Conservation (phyloP, 1,140 invertebrate genomes). For the Formica selysi region DNA sequence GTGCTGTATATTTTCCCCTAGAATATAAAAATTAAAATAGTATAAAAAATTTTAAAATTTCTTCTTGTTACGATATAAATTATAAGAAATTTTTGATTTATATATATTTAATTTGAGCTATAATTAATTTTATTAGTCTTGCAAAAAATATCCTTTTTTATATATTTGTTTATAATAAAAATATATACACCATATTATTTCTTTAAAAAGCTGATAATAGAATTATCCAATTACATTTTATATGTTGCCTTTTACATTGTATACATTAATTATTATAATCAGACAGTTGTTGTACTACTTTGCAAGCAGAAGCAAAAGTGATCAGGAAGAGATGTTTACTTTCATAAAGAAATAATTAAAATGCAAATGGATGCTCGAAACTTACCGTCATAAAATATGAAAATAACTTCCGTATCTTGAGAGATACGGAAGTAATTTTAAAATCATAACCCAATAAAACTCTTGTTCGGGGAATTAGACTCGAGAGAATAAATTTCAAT, state of each 20-base stretch:
- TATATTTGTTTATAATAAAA: not conserved
- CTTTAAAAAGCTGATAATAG: not conserved
- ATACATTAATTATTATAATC: slow-evolving; percentile 42
- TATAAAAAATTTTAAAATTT: not conserved
- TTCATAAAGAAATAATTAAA: slow-evolving; percentile 56
- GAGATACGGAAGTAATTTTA: too few species aligned
- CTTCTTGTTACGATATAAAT: too few species aligned
- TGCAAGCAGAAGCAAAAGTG: slow-evolving; percentile 63
- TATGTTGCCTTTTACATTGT: not conserved
- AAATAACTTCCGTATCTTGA: slow-evolving; percentile 32
- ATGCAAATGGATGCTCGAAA: slow-evolving; percentile 53
- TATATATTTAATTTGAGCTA: too few species aligned
- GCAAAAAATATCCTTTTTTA: not conserved
- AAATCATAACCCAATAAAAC: slow-evolving; percentile 43
- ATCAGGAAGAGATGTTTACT: slow-evolving; percentile 52
- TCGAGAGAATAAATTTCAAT: slow-evolving; percentile 36
- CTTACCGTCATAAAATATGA: slow-evolving; percentile 49
- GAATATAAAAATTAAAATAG: not conserved
- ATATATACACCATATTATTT: not conserved
- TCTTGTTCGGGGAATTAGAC: slow-evolving; percentile 35
- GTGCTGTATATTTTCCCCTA: too few species aligned
- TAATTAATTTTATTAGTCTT: too few species aligned
- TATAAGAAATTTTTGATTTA: too few species aligned
- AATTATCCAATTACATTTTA: slow-evolving; percentile 21
- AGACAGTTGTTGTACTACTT: slow-evolving; percentile 56